phyloP scores from a whole-genome alignment of 2,888 invertebrate genomes.

The Nipponacmea schrenckii region DNA sequence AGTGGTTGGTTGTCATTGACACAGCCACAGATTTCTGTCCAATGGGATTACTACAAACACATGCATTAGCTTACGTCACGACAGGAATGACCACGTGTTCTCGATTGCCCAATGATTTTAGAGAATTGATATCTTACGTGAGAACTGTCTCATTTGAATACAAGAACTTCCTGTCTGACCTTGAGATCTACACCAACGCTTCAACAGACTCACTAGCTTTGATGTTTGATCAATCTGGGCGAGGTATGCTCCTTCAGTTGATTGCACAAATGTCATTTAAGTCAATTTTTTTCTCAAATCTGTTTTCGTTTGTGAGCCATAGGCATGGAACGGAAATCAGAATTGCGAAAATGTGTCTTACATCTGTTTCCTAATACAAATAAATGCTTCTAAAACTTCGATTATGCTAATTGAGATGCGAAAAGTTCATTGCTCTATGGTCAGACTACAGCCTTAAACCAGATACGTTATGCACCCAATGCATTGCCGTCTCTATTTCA shows the following conservation, averaged over 20 bases:
- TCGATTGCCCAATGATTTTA: neutral
- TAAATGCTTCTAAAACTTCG: too few species aligned
- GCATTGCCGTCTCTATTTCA: too few species aligned
- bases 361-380: too few species aligned
- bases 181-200: slow-evolving; percentile 9
- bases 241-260: neutral
- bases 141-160: slow-evolving; percentile 14
- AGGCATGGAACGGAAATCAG: too few species aligned
- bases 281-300: too few species aligned
- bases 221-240: slow-evolving; percentile 12
- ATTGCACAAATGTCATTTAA: too few species aligned
- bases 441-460: too few species aligned
- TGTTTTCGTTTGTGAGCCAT: too few species aligned
- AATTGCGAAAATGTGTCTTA: too few species aligned
- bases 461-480: too few species aligned
- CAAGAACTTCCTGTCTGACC: slow-evolving; percentile 3
- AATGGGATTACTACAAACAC: neutral
- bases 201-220: slow-evolving; percentile 9
- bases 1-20: slow-evolving; percentile 14
- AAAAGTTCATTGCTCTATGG: too few species aligned
- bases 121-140: neutral
- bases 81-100: slow-evolving; percentile 3
- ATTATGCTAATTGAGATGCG: too few species aligned
- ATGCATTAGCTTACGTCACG: slow-evolving; percentile 11
- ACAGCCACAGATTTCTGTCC: slow-evolving; percentile 10